Conservation (phyloP, 2,113 vertebrate genomes). For the Pangasianodon gigas region DNA sequence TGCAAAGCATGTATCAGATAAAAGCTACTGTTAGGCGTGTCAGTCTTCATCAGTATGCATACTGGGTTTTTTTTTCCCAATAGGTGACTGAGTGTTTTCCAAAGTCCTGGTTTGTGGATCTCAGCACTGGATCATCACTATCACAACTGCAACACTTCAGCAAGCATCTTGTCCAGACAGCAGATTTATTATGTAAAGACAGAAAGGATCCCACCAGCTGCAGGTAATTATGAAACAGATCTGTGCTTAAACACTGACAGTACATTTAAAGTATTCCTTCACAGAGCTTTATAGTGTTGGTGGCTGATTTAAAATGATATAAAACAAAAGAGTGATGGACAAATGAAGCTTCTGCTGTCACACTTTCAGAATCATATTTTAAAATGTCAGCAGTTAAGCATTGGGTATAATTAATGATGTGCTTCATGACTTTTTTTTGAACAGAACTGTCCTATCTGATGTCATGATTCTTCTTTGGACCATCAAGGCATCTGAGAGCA, state of each 20-base stretch:
- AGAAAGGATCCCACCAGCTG: constrained; percentile 59
- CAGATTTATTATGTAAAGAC: constrained; percentile 68
- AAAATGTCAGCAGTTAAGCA: neutral
- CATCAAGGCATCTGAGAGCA: constrained; percentile 78
- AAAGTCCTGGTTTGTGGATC: constrained; percentile 78
- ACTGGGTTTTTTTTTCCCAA: constrained; percentile 35
- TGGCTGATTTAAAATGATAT: neutral
- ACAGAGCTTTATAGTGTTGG: neutral
- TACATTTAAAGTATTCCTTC: neutral
- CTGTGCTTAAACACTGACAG: neutral
- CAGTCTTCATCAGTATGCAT: neutral
- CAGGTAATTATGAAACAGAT: constrained; percentile 55
- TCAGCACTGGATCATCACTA: constrained; percentile 68
- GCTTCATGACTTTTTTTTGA: constrained; percentile 25
- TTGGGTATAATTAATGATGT: neutral
- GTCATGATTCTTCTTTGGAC: constrained; percentile 78
- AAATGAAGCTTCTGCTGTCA: neutral
- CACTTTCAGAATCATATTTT: neutral
- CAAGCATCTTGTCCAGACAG: constrained; percentile 78
- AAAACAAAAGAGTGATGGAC: neutral
- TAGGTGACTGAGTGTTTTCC: constrained; percentile 82
- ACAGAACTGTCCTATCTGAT: constrained; percentile 79
- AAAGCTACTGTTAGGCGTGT: neutral
- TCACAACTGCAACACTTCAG: constrained; percentile 82
- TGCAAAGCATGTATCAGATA: neutral